Evolutionary conservation across 2,888 invertebrate species (phyloP).

Genomic region (Pristionchus arcanus): DNA sequence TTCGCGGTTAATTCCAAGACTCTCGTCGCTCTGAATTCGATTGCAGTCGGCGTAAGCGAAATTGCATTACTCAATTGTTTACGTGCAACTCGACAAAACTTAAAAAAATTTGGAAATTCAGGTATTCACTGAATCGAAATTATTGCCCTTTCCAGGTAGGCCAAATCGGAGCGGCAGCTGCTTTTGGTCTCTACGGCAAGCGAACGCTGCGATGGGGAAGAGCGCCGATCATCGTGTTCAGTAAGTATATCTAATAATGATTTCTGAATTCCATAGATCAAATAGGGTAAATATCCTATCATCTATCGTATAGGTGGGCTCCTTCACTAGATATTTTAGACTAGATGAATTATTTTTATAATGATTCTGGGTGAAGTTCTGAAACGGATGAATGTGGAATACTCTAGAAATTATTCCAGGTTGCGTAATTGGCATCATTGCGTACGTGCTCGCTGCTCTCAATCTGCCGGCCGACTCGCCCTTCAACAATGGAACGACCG

Average conservation of each 20-base stretch:
- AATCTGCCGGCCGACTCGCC: slow-evolving; percentile 55
- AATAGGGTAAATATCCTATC: no score
- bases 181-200: slow-evolving; percentile 45
- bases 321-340: no score
- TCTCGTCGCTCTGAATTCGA: slow-evolving; percentile 89
- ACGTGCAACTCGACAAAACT: neutral
- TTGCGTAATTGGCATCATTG: slow-evolving; percentile 1
- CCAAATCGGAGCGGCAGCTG: neutral
- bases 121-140: neutral
- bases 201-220: slow-evolving; percentile 10
- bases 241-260: neutral
- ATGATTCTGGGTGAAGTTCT: no score
- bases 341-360: no score
- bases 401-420: neutral
- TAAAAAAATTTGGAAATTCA: neutral
- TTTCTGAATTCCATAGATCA: no score
- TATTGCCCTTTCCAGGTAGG: slow-evolving; percentile 20
- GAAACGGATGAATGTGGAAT: no score
- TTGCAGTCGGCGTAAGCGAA: no score
- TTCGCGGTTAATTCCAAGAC: slow-evolving; percentile 68
- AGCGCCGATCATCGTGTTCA: slow-evolving; percentile 45
- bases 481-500: slow-evolving; percentile 42
- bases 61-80: no score
- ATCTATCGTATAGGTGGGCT: no score
- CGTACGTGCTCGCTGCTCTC: slow-evolving; percentile 22